phyloP scores from a whole-genome alignment of 2,113 vertebrate genomes.

The Helogale parvula region DNA sequence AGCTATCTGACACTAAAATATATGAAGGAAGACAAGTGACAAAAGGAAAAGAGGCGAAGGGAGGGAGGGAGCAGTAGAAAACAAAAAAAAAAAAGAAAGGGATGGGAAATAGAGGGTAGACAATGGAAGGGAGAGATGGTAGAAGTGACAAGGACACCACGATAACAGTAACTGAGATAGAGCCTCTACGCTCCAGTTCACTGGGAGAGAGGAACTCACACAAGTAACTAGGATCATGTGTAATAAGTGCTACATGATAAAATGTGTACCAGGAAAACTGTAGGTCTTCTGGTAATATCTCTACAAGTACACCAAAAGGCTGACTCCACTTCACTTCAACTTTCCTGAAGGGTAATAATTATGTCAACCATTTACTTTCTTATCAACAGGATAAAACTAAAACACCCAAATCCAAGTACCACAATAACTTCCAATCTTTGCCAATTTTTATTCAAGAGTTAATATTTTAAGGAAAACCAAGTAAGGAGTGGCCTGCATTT shows the following conservation, averaged over 20 bases:
- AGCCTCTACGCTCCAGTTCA: not conserved
- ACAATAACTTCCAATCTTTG: not conserved
- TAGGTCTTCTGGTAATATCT: not conserved
- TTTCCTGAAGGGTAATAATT: slow-evolving; percentile 27
- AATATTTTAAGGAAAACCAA: slow-evolving; percentile 13
- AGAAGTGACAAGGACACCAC: not conserved
- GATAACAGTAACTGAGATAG: not conserved
- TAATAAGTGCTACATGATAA: not conserved
- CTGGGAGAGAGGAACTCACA: not conserved
- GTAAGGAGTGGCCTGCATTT: not conserved
- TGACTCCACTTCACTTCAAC: not conserved
- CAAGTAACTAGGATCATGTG: not conserved
- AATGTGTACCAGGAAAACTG: not conserved
- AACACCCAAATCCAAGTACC: not conserved
- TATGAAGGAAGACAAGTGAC: not conserved
- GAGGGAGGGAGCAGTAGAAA: not conserved
- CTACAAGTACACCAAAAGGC: not conserved
- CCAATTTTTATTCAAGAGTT: not conserved
- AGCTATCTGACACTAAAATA: not conserved
- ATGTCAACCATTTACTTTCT: not conserved
- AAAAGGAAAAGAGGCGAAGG: not conserved
- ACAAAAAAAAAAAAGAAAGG: not conserved
- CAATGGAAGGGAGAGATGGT: not conserved
- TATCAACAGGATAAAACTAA: not conserved
- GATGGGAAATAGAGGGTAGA: not conserved